Percentiles rank a stretch among this genome's conserved stretches.
Evolutionary conservation across 53 echinoderm and acorn worm genomes (phyloP).

Genomic region (Pentamera pediparva): DNA sequence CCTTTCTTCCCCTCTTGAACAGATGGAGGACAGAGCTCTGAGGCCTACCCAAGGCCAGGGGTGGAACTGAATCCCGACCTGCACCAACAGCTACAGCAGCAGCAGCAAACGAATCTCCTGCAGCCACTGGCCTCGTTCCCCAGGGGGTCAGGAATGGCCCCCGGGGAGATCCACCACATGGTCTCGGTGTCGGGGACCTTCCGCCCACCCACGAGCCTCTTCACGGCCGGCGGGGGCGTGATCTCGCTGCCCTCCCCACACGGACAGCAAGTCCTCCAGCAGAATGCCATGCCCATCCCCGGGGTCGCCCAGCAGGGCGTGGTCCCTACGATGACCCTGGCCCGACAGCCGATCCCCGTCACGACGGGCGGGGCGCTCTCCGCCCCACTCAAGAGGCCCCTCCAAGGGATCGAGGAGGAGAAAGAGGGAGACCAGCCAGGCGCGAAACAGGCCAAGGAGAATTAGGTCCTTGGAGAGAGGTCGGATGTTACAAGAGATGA

Average conservation of each 20-base stretch:
- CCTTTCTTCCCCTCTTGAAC: no score
- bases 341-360: conserved; percentile 9
- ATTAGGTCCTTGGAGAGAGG: neutral
- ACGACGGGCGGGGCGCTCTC: conserved; percentile 7
- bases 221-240: conserved; percentile 27
- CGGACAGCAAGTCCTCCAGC: neutral
- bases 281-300: neutral
- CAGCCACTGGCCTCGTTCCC: conserved; percentile 23
- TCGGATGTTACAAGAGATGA: neutral
- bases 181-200: conserved; percentile 85
- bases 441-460: conserved; percentile 16
- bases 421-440: conserved; percentile 43
- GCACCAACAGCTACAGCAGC: conserved; percentile 4
- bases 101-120: no score
- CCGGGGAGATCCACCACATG: conserved; percentile 54
- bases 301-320: no score
- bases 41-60: no score
- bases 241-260: conserved; percentile 31
- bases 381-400: conserved; percentile 63
- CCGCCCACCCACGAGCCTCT: conserved; percentile 72
- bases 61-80: no score
- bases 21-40: no score
- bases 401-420: conserved; percentile 77
- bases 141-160: neutral
- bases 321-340: conserved; percentile 10